Evolutionary conservation across 1,140 invertebrate species (phyloP).

Genomic region (Scaptomyza hsui): DNA sequence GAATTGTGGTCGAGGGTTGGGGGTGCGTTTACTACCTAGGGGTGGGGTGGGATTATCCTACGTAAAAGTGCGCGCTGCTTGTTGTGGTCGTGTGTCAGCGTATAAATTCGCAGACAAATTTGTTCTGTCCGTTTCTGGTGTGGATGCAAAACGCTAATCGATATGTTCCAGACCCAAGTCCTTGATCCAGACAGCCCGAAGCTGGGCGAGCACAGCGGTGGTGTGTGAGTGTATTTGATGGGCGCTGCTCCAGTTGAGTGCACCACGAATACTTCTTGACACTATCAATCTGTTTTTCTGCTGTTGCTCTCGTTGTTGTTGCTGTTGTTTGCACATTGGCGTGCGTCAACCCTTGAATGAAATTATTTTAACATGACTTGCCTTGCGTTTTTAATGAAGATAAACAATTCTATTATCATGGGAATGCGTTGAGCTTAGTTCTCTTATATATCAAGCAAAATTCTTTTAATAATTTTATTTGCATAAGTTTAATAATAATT

Average conservation of each 20-base stretch:
- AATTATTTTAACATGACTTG: constrained; percentile 45
- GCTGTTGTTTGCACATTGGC: constrained; percentile 7
- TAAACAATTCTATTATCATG: constrained; percentile 26
- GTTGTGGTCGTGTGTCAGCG: constrained; percentile 55
- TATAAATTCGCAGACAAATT: constrained; percentile 56
- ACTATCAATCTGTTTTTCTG: constrained; percentile 71
- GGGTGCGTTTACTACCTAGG: background rate
- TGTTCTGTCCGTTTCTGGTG: constrained; percentile 52
- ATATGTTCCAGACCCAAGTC: constrained; percentile 70
- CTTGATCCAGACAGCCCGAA: constrained; percentile 9
- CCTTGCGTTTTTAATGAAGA: constrained; percentile 36
- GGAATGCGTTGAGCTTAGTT: background rate
- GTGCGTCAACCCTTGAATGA: constrained; percentile 55
- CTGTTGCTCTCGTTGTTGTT: constrained; percentile 3
- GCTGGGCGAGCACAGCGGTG: constrained; percentile 14
- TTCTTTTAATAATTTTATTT: too few relatives aligned
- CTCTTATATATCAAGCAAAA: too few relatives aligned
- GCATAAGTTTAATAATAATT: too few relatives aligned
- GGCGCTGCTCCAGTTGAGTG: constrained; percentile 43
- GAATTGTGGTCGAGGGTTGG: constrained; percentile 57
- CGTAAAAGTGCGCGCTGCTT: constrained; percentile 42
- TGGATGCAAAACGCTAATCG: constrained; percentile 69
- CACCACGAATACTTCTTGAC: constrained; percentile 53
- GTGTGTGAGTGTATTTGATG: constrained; percentile 42
- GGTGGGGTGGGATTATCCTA: constrained; percentile 70